Conservation (phyloP, 1,140 invertebrate species). For the Oedothorax gibbosus region DNA sequence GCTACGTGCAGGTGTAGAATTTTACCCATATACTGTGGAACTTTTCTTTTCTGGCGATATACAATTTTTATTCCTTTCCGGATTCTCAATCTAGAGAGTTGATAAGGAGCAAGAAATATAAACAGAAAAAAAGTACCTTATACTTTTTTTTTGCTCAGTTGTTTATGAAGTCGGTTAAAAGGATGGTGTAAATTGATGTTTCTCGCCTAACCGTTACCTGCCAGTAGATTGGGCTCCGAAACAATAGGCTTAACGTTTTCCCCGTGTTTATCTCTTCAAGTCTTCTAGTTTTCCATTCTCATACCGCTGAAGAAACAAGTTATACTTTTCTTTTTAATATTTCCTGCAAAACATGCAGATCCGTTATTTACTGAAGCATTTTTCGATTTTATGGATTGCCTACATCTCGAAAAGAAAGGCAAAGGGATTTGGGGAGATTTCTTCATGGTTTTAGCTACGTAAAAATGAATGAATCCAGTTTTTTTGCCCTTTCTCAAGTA, state of each 20-base stretch:
- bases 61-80: slow-evolving; percentile 18
- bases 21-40: neutral
- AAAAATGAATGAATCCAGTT: slow-evolving; percentile 33
- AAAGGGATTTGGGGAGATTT: slow-evolving; percentile 44
- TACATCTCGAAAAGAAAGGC: slow-evolving; percentile 7
- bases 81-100: slow-evolving; percentile 44
- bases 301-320: slow-evolving; percentile 26
- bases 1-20: slow-evolving; percentile 46
- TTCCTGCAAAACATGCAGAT: slow-evolving; percentile 21
- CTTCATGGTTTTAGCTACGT: slow-evolving; percentile 23
- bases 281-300: slow-evolving; percentile 52
- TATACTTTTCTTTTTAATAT: slow-evolving; percentile 42
- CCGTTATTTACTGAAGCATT: slow-evolving; percentile 9
- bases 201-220: slow-evolving; percentile 1
- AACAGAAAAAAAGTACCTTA: slow-evolving; percentile 5
- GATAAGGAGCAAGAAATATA: slow-evolving; percentile 20
- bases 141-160: slow-evolving; percentile 9
- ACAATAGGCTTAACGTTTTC: slow-evolving; percentile 60
- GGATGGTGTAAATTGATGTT: slow-evolving; percentile 50
- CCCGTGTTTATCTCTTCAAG: slow-evolving; percentile 33
- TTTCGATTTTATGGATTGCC: slow-evolving; percentile 55
- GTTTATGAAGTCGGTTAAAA: slow-evolving; percentile 55
- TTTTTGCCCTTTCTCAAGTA: slow-evolving; percentile 4
- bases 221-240: slow-evolving; percentile 29
- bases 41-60: slow-evolving; percentile 19